Evolutionary conservation across 2,797 vertebrate genomes (phyloP).

Genomic region (Lacerta viridis): DNA sequence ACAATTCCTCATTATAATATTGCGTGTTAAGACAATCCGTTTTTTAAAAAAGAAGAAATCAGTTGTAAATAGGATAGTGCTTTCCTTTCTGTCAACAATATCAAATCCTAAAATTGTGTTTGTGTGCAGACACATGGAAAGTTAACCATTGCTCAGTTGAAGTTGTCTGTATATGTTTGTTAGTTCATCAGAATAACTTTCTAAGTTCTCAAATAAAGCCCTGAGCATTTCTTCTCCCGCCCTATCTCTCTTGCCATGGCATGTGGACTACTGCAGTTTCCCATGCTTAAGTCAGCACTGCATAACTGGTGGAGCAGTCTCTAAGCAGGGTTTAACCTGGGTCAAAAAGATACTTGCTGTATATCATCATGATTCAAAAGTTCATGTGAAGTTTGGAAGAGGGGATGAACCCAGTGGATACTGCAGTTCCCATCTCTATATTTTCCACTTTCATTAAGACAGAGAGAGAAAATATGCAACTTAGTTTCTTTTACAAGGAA

Average conservation of each 20-base stretch:
- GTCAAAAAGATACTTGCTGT: no score
- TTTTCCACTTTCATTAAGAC: neutral
- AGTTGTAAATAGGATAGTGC: no score
- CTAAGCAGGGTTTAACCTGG: neutral
- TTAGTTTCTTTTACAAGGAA: neutral
- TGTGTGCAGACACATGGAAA: no score
- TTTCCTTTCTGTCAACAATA: no score
- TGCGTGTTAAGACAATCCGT: no score
- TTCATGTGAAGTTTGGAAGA: neutral
- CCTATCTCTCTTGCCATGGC: neutral
- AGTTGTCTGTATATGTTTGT: conserved; percentile 11
- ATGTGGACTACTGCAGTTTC: conserved; percentile 11
- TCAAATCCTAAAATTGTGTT: no score
- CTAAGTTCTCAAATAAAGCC: neutral
- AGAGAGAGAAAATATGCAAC: neutral
- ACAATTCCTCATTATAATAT: no score
- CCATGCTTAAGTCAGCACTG: neutral
- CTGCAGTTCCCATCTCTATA: neutral
- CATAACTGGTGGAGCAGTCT: neutral
- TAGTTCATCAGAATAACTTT: conserved; percentile 9
- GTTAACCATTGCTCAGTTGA: neutral
- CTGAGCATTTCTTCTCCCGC: neutral
- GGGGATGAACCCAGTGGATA: neutral
- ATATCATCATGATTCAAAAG: no score
- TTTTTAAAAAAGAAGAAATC: no score